Base-by-base conservation (phyloP, 1,140 invertebrate genomes). In the Bombyx mandarina region DNA sequence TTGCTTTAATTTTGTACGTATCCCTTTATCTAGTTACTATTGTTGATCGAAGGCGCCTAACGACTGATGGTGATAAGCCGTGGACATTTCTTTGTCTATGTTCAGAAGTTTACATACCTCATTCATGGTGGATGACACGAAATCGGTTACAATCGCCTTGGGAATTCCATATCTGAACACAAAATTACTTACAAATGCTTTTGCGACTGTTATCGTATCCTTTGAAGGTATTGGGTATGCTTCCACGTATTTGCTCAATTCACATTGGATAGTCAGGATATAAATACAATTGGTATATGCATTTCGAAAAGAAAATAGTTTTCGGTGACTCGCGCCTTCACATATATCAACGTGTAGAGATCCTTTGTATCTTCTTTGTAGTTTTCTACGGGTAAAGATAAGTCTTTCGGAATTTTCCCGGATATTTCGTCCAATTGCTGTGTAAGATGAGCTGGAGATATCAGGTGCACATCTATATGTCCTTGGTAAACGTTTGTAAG, bases 231-330 rank as follows among this genome's bases (percentile, higher is more conserved):
- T 12, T 35, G 69, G 69, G 44, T 67, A 69, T 1, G 61, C 63
- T 12, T 64, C 60, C 8, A 69, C 48, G 35, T 57, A 69, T 47
- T 69, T 71, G 46, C 43, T 63, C 6, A 71, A 51, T 26, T 71
- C 61, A 45, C 61, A 70, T 45, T 72, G 67, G 18, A 69, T 43
- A 1, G 57, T 71, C 26, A 71, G 46, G 44, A 66, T 66, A 57
- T 73, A 66, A 7, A 8, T 5, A 54, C 66, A 56, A 57, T 58
- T 60, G 52, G 63, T 35, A 18, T 43, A 12, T 52, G 66, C 60
- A 7, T 12, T 65, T 43, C 61, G 53, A 54, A 65, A 12, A 1
- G 52, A 58, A 45, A 67, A 47, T 63, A 35, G 45, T 70, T 65
- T 46, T 67, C 56, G 47, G 63, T 63, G 5, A 63, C 60, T 6